A percentile compares a stretch with the other conserved stretches of the same genome.
phyloP scores from a whole-genome alignment of 1,140 invertebrate genomes.

The Orussus abietinus region DNA sequence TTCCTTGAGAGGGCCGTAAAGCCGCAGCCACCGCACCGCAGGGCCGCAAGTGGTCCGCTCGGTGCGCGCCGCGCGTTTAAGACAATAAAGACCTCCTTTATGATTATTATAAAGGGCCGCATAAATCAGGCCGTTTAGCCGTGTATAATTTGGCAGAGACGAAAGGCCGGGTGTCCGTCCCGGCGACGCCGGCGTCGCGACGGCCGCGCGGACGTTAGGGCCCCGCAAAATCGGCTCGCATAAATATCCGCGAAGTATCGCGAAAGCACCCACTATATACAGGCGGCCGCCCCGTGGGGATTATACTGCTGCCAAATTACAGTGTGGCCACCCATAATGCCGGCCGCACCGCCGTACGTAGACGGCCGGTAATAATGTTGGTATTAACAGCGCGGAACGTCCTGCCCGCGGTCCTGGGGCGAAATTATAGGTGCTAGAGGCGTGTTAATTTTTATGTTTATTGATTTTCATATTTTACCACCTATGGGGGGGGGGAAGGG shows the following conservation, averaged over 20 bases:
- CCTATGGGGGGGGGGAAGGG: constrained; percentile 24
- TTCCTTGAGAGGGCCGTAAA: too few species aligned
- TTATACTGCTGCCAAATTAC: constrained; percentile 49
- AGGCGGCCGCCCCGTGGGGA: constrained; percentile 16
- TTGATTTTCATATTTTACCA: constrained; percentile 53
- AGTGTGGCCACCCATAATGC: constrained; percentile 38
- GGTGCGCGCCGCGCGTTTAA: too few species aligned
- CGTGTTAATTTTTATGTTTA: constrained; percentile 51
- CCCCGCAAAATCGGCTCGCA: constrained; percentile 33
- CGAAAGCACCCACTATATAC: constrained; percentile 17
- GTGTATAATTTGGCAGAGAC: constrained; percentile 38
- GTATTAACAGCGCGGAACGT: constrained; percentile 39
- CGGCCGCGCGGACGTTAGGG: too few species aligned
- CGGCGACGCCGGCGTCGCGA: too few species aligned
- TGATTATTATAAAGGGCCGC: too few species aligned
- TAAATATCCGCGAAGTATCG: constrained; percentile 43
- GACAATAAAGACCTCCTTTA: too few species aligned
- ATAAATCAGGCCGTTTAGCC: constrained; percentile 48
- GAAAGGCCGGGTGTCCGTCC: too few species aligned
- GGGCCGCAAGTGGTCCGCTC: too few species aligned
- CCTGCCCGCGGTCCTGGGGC: constrained; percentile 16
- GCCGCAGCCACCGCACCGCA: too few species aligned
- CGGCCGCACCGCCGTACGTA: too few species aligned
- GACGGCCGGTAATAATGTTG: constrained; percentile 46
- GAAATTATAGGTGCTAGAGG: constrained; percentile 42